Conservation (phyloP, 2,888 invertebrate genomes). For the Nesidiocoris tenuis region DNA sequence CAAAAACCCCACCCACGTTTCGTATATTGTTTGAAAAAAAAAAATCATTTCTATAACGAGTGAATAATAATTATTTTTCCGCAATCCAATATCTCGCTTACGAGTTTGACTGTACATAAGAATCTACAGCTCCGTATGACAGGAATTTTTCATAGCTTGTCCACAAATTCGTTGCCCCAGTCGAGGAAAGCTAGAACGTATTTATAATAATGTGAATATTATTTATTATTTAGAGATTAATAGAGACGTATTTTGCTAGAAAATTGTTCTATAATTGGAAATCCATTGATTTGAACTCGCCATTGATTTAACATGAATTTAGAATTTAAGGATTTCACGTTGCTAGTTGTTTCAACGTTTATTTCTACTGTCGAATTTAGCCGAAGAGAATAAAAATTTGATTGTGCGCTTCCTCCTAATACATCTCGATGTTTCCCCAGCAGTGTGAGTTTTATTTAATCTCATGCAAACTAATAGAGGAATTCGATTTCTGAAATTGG, state of each 20-base stretch:
- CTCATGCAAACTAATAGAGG: background rate
- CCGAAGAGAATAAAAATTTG: slow-evolving; percentile 24
- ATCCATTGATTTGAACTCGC: background rate
- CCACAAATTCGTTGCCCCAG: background rate
- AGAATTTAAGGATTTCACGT: slow-evolving; percentile 22
- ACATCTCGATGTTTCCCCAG: slow-evolving; percentile 35
- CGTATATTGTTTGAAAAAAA: too few relatives aligned
- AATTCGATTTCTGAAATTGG: too few relatives aligned
- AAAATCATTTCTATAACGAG: too few relatives aligned
- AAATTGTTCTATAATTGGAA: slow-evolving; percentile 30
- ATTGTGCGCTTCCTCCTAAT: slow-evolving; percentile 39
- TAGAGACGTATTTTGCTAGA: slow-evolving; percentile 38
- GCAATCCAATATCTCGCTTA: slow-evolving; percentile 26
- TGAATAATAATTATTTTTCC: slow-evolving; percentile 34
- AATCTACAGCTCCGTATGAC: background rate
- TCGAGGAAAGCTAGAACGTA: background rate
- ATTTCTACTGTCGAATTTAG: background rate
- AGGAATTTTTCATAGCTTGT: background rate
- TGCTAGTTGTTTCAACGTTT: slow-evolving; percentile 7
- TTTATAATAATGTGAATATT: slow-evolving; percentile 21
- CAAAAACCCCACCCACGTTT: background rate
- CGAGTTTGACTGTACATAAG: slow-evolving; percentile 38
- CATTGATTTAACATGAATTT: background rate
- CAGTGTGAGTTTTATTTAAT: slow-evolving; percentile 37
- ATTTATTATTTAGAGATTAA: slow-evolving; percentile 37